A percentile compares a stretch with the other conserved stretches of the same genome.
Conservation (phyloP, 2,888 invertebrate species). For the Parnassius mnemosyne region DNA sequence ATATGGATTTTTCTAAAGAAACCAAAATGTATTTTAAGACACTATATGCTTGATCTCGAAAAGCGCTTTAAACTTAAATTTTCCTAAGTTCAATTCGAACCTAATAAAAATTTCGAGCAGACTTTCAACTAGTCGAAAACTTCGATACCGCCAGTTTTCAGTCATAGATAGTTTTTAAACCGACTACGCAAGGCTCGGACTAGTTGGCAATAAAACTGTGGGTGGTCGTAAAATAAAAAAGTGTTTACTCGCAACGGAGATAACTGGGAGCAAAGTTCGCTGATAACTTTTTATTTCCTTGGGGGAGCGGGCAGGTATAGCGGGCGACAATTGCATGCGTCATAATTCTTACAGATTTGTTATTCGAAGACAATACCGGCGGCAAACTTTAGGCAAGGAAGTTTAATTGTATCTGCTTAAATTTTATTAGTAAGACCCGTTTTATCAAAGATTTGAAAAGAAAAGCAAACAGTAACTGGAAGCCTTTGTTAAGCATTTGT, state of each 20-base stretch:
- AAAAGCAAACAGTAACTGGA: no score
- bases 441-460: no score
- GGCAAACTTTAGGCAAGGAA: conserved; percentile 31
- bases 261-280: conserved; percentile 71
- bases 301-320: conserved; percentile 54
- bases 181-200: conserved; percentile 31
- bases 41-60: no score
- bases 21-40: no score
- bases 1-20: no score
- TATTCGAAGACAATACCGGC: conserved; percentile 41
- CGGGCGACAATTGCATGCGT: conserved; percentile 26
- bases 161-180: conserved; percentile 40
- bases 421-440: no score
- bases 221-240: conserved; percentile 74
- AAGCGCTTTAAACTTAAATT: conserved; percentile 24
- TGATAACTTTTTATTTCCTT: conserved; percentile 78
- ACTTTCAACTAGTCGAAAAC: conserved; percentile 37
- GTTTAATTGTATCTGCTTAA: conserved; percentile 12
- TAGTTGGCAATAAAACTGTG: conserved; percentile 56
- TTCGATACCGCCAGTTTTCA: conserved; percentile 38
- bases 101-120: conserved; percentile 32
- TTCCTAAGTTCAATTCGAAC: conserved; percentile 25
- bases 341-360: conserved; percentile 27
- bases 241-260: conserved; percentile 74
- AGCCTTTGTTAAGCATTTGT: no score